Base-by-base conservation (phyloP, 2,888 invertebrate species). In the Spodoptera picta region DNA sequence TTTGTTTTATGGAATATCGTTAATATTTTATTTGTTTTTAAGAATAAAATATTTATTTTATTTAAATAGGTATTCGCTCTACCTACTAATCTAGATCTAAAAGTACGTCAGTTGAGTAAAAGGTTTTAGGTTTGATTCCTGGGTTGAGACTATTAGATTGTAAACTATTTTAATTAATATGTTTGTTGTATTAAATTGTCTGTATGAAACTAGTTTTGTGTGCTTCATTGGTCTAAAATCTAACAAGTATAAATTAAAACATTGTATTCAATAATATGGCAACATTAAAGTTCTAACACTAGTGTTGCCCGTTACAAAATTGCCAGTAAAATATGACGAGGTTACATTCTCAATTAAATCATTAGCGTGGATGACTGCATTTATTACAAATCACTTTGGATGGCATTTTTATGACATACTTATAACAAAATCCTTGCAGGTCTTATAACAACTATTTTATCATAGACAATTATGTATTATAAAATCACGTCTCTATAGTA, bases 271-370 rank as follows among this genome's bases (percentile, higher is more conserved):
- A 57, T 63, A 48, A 64, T 63, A 43, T 62, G 23, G 45, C 60
- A 45, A 47, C 41, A 27, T 60, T 65, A 44, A 9, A 7, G 27
- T 7, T 55, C 12, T 11, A 45, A 59, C 36, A 51, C 43, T 36
- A 78, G 60, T 75, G 65, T 72, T 70, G 59, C 66, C 62, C 19
- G 66, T 63, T 68, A 79, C 65, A 77, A 80, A 70, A 80, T 79
- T 65, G 70, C 66, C 19, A 55, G 60, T 63, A 74, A 64, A 69
- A 68, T 59, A 75, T 69, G 60, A 73, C 81, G 79, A 83, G 83
- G 85, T 73, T 83, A 69, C 46, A 49, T 61, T 57, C 62, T 74
- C 72, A 78, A 73, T 80, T 80, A 74, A 80, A 68, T 69, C 72
- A 75, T 68, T 73, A 67, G 69, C 70, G 50, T 78, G 75, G 78